Conservation (phyloP, 2,797 vertebrate species). For the Chrosomus eos region DNA sequence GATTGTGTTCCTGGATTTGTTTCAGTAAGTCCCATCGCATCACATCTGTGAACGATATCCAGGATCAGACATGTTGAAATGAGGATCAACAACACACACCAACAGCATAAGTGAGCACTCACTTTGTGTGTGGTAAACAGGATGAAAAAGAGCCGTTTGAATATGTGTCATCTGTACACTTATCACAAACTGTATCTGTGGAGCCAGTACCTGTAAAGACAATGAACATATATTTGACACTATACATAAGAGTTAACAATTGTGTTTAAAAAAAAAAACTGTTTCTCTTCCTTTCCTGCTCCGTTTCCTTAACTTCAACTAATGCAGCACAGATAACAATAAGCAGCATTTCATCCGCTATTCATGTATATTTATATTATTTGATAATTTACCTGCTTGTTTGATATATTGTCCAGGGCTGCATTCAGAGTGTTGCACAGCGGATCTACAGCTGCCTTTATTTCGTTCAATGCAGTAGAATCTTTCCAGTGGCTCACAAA, state of each 20-base stretch:
- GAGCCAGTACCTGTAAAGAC: constrained; percentile 59
- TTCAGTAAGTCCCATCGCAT: constrained; percentile 32
- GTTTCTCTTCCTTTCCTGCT: not conserved
- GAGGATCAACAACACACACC: not conserved
- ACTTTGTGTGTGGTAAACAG: constrained; percentile 66
- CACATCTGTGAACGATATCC: constrained; percentile 60
- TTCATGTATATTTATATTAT: not conserved
- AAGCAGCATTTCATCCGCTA: not conserved
- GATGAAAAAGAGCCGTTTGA: constrained; percentile 58
- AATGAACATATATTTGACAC: not conserved
- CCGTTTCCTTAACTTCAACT: not conserved
- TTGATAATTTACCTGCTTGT: constrained; percentile 52
- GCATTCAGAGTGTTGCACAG: too few relatives aligned
- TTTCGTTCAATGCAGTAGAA: constrained; percentile 62
- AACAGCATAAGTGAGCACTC: constrained; percentile 28
- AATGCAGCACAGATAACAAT: not conserved
- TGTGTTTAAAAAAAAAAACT: not conserved
- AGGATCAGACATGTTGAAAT: not conserved
- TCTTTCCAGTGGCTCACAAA: constrained; percentile 63
- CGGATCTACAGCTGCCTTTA: too few relatives aligned
- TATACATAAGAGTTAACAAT: not conserved
- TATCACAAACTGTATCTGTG: constrained; percentile 62
- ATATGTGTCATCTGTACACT: constrained; percentile 61
- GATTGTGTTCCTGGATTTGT: constrained; percentile 52
- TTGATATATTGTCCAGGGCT: constrained; percentile 65